phyloP scores from a whole-genome alignment of 1,140 invertebrate genomes.

The Papilio aristodemus region DNA sequence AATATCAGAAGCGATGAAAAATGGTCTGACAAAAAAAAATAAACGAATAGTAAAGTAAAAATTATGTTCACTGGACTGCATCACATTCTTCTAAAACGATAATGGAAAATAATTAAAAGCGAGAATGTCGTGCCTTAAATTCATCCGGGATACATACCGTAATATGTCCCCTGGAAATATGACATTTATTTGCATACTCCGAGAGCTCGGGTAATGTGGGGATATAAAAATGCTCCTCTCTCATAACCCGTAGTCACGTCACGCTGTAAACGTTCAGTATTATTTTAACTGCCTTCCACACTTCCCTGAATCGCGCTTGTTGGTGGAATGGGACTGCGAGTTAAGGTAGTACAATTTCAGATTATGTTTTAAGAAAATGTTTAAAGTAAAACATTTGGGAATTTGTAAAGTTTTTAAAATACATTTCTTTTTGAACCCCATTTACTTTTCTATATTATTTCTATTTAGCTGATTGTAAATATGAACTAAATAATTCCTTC shows the following conservation, averaged over 20 bases:
- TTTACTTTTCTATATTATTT: too few species aligned
- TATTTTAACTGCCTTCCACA: conserved; percentile 24
- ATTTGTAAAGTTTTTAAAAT: too few species aligned
- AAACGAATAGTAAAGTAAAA: conserved; percentile 7
- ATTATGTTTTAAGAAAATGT: background rate
- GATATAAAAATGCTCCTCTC: conserved; percentile 43
- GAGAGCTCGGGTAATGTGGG: conserved; percentile 34
- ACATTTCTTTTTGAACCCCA: too few species aligned
- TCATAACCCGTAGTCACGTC: conserved; percentile 29
- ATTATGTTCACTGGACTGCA: conserved; percentile 7
- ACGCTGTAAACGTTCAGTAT: conserved; percentile 29
- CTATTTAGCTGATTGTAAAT: too few species aligned
- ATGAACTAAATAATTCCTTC: conserved; percentile 32
- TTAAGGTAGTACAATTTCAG: background rate
- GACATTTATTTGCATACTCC: conserved; percentile 42
- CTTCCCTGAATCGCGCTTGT: conserved; percentile 13
- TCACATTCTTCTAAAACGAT: conserved; percentile 19
- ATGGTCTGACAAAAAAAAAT: conserved; percentile 3
- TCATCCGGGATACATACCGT: conserved; percentile 12
- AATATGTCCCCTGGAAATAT: conserved; percentile 41
- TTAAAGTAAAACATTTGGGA: background rate
- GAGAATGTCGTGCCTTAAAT: background rate
- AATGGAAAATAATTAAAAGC: conserved; percentile 30
- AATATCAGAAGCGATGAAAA: background rate
- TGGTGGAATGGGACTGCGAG: background rate